phyloP scores from a whole-genome alignment of 1,140 invertebrate species.

The Acromyrmex heyeri region DNA sequence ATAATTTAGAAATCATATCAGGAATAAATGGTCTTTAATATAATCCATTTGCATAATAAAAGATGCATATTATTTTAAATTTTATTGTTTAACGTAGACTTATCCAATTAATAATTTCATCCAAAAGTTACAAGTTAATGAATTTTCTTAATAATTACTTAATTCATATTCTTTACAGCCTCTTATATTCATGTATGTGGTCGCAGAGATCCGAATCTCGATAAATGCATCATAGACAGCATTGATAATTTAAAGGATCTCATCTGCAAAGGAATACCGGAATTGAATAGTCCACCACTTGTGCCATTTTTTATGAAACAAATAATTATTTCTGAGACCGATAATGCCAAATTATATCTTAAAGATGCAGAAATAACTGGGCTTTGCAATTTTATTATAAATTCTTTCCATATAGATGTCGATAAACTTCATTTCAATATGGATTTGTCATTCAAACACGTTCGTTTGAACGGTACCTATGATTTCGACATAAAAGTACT shows the following conservation, averaged over 20 bases:
- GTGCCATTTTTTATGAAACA: constrained; percentile 83
- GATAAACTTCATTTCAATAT: constrained; percentile 85
- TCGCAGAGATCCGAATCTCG: too few relatives aligned
- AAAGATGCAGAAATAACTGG: constrained; percentile 87
- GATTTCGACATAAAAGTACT: constrained; percentile 88
- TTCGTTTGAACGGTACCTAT: constrained; percentile 87
- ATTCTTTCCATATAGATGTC: constrained; percentile 86
- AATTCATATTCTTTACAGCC: too few relatives aligned
- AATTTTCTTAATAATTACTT: too few relatives aligned
- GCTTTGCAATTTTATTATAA: constrained; percentile 86
- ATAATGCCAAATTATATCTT: constrained; percentile 84
- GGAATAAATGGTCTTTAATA: not conserved
- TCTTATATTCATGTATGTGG: too few relatives aligned
- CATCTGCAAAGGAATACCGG: constrained; percentile 87
- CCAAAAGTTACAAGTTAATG: not conserved
- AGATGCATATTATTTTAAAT: not conserved
- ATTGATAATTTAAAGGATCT: too few relatives aligned
- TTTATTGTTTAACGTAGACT: not conserved
- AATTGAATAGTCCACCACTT: constrained; percentile 89
- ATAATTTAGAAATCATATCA: not conserved
- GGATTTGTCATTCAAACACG: constrained; percentile 84
- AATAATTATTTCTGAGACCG: constrained; percentile 81
- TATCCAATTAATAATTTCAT: not conserved
- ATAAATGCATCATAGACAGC: too few relatives aligned
- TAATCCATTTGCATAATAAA: not conserved